Evolutionary conservation across 23 tunicate genomes (phyloP), one percentile per base, ranked within the genome.

Genomic region (Ascidia mentula): DNA sequence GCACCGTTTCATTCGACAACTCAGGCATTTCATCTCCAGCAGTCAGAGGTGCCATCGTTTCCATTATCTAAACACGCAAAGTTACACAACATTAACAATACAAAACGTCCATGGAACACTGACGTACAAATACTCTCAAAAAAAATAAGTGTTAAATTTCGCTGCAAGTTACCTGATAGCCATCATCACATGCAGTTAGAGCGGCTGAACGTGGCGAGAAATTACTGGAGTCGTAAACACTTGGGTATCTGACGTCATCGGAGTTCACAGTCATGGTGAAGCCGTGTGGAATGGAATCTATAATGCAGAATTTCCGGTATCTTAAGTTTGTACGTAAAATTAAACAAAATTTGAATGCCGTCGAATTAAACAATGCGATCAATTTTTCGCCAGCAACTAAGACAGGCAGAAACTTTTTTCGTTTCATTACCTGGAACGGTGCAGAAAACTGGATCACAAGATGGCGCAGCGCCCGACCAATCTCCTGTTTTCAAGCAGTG

Each of bases 131-230:
- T 53, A 20, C 1, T 53, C 4, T 53, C 13, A 53, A 53, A 6
- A 28, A 26, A 12, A 69, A 69, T 24, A 26, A 12, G n/a, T n/a
- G n/a, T n/a, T n/a, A n/a, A n/a, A n/a, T n/a, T n/a, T n/a, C n/a
- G n/a, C n/a, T n/a, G n/a, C n/a, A n/a, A n/a, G n/a, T 82, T 61
- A 83, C 94, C 76, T 83, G 61, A 83, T 40, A 89, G 31, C 94
- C 94, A 39, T 82, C 75, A n/a, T 89, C 80, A 60, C 94, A 89
- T 0, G 77, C 88, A 72, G 85, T 40, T 5, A 89, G 59, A 7
- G 94, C 94, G 18, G 81, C 84, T 28, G 94, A 38, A 18, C 85
- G 45, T 37, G 94, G 94, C 34, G 88, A 74, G 72, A 76, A 46
- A 46, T 69, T 70, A 33, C 77, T 82, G 15, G 42, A 22, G 77